Base-by-base conservation (phyloP, 2,888 invertebrate species). In the Chrysolina oricalcia region DNA sequence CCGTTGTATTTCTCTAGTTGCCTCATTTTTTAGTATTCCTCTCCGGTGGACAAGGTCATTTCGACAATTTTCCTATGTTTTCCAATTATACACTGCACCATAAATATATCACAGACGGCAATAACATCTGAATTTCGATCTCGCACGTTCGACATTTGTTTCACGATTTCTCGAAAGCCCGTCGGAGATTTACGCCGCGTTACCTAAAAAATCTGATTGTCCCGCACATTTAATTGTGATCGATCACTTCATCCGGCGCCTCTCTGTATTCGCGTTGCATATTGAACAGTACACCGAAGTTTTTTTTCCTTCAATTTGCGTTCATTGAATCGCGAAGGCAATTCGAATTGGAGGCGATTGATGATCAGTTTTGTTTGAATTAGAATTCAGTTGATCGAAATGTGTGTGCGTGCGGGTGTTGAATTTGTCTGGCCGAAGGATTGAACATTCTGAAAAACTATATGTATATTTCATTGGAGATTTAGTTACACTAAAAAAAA, bases 201-300 rank as follows among this genome's bases (percentile, higher is more conserved):
- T 82, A 80, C 72, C 80, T 75, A 79, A 79, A 81, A 83, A 82
- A 77, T 80, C 80, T 77, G 75, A 78, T 77, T 74, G 74, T 78
- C 78, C 81, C 80, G 80, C 81, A 82, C 81, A 78, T 83, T 82
- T 85, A 84, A 85, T 84, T 83, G 83, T 84, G 83, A 84, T 84
- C 83, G 83, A 85, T 84, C 82, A 82, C 82, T 83, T 83, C 81
- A 83, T 83, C 78, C 76, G 74, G 79, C 75, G 78, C 80, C 76
- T 73, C 17, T 66, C 72, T 43, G 77, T 72, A 62, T 46, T 76
- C 48, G 65, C 72, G 64, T 50, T 76, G 82, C 79, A 82, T 82
- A 82, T 79, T 78, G 80, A 82, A 80, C 78, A 79, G 78, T 56
- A 19, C 23, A 23, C 13, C 13, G 5, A 21, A 4, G 56, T 19